A percentile compares a stretch with the other conserved stretches of the same genome.
Conservation (phyloP, 2,888 invertebrate genomes). For the Polyploca ridens region DNA sequence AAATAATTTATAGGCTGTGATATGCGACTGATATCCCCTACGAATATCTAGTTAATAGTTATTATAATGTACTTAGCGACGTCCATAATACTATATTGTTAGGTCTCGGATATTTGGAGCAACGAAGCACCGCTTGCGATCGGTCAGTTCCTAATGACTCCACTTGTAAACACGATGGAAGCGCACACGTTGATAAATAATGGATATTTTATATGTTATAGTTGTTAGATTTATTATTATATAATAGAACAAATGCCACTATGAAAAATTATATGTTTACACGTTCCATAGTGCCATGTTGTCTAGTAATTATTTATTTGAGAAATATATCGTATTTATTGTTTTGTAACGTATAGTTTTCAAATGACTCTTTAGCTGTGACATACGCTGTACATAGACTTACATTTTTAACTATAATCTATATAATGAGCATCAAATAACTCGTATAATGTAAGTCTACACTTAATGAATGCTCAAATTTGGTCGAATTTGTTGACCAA, state of each 20-base stretch:
- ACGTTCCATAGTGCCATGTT: constrained; percentile 74
- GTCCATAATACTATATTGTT: constrained; percentile 1
- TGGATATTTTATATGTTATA: constrained; percentile 8
- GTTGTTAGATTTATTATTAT: constrained; percentile 26
- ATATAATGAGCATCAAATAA: background rate
- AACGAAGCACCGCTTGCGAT: background rate
- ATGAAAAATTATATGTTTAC: constrained; percentile 78
- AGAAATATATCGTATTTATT: constrained; percentile 15
- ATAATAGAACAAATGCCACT: constrained; percentile 57
- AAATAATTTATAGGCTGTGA: constrained; percentile 48
- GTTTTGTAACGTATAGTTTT: constrained; percentile 17
- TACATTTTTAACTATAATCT: background rate
- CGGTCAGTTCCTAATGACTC: background rate
- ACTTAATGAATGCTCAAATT: background rate
- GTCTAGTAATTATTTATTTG: constrained; percentile 38
- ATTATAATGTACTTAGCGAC: constrained; percentile 31
- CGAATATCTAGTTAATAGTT: constrained; percentile 43
- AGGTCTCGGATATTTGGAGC: background rate
- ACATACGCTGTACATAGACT: background rate
- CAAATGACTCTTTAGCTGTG: background rate
- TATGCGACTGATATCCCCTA: constrained; percentile 54
- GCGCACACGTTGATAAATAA: background rate
- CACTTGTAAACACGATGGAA: background rate
- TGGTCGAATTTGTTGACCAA: background rate
- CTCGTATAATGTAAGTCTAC: background rate